Evolutionary conservation across 2,888 invertebrate species (phyloP).

Genomic region (Orchesella flavescens): DNA sequence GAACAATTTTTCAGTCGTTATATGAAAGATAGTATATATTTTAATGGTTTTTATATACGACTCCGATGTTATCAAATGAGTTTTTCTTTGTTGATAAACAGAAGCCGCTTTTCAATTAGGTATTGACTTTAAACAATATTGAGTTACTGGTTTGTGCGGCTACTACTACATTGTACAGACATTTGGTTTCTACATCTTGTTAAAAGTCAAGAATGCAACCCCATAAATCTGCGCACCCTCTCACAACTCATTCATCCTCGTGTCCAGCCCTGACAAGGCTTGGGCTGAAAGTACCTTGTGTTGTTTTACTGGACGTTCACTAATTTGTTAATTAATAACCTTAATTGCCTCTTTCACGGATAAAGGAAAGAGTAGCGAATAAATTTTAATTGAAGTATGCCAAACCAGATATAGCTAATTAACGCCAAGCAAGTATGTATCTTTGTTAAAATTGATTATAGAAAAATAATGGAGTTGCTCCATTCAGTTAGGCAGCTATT

Average conservation of each 20-base stretch:
- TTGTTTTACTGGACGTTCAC: neutral
- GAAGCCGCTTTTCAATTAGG: slow-evolving; percentile 2
- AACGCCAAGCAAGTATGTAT: neutral
- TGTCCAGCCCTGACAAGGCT: neutral
- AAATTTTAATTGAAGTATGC: neutral
- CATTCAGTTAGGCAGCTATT: neutral
- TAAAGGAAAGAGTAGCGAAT: neutral
- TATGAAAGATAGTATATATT: no score
- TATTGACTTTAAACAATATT: neutral
- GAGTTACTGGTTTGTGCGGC: neutral
- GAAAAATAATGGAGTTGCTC: no score
- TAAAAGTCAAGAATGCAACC: no score
- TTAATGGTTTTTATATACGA: no score
- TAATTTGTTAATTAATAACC: slow-evolving; percentile 32
- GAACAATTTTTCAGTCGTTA: no score
- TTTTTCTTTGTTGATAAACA: neutral
- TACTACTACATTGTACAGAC: neutral
- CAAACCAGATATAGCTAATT: neutral
- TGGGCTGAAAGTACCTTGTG: neutral
- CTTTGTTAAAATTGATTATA: no score
- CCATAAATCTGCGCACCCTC: slow-evolving; percentile 28
- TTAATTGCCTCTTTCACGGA: slow-evolving; percentile 20
- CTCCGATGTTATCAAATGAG: no score
- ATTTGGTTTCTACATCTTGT: no score
- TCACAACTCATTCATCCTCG: neutral